Evolutionary conservation across 37 sponge, comb jelly and placozoan genomes (phyloP).

Genomic region (Cliona cf. orientalis): DNA sequence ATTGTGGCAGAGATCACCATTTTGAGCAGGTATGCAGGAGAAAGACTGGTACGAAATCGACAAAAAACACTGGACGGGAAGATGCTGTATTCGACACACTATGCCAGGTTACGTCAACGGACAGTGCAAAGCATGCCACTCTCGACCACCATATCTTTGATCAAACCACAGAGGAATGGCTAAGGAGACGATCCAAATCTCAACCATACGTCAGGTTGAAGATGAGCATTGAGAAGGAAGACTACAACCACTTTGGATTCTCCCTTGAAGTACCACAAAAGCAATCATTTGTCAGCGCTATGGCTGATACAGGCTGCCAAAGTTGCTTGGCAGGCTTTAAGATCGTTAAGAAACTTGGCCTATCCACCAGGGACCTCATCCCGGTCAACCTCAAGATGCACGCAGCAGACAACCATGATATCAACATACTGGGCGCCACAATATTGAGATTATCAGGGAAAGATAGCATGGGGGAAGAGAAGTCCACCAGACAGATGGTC

Average conservation of each 20-base stretch:
- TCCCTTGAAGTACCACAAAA: slow-evolving; percentile 7
- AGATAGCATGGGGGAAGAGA: slow-evolving; percentile 4
- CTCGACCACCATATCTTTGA: slow-evolving; percentile 20
- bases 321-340: slow-evolving; percentile 51
- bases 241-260: slow-evolving; percentile 50
- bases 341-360: slow-evolving; percentile 38
- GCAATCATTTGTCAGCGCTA: slow-evolving; percentile 37
- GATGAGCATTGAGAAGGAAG: slow-evolving; percentile 21
- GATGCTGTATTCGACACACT: slow-evolving; percentile 20
- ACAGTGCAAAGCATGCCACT: neutral
- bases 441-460: slow-evolving; percentile 52
- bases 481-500: slow-evolving; percentile 46
- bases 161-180: slow-evolving; percentile 31
- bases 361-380: slow-evolving; percentile 45
- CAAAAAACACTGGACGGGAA: neutral
- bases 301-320: slow-evolving; percentile 57
- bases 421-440: slow-evolving; percentile 40
- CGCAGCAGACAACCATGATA: slow-evolving; percentile 48
- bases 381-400: slow-evolving; percentile 51
- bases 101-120: slow-evolving; percentile 18
- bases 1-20: slow-evolving; percentile 31
- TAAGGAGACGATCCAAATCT: slow-evolving; percentile 23
- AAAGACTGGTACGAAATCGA: neutral
- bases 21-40: slow-evolving; percentile 34
- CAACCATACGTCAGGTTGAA: slow-evolving; percentile 39